Base-by-base conservation (phyloP, 2,797 vertebrate species). In the Sebastes minor region DNA sequence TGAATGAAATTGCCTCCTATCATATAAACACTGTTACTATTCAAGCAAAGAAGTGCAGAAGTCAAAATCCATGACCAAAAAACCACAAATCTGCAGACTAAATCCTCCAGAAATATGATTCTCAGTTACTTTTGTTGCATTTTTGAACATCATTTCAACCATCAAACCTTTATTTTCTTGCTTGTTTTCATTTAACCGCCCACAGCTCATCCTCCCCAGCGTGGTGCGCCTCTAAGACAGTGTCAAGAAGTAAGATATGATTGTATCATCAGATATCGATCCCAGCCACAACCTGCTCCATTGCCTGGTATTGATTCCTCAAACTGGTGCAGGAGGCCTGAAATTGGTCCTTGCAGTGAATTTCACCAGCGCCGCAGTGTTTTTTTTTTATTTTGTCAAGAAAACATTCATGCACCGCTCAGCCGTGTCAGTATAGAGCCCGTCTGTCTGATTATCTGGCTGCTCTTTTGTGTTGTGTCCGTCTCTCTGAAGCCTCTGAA, bases 231-330 rank as follows among this genome's bases (percentile, higher is more conserved):
- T 86, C 84, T 35, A 88, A 90, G 81, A 82, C 88, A 76, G 85
- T 93, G 92, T 93, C 91, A 92, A 87, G 85, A 74, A 88, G 89
- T 93, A 91, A 94, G 91, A 94, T 93, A 95, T 94, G 92, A 95
- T 94, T 92, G 92, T 94, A 91, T 94, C 91, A 92, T 94, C 93
- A 94, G 77, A 89, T 90, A 94, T 94, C 80, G 93, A 94, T 93
- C 89, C n/a, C 18, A 25, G 80, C n/a, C 80, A 55, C 83, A 83
- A 72, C 86, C 90, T 78, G 86, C 89, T 89, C 85, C 86, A 75
- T 79, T 88, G 91, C 89, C 83, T 80, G 56, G 46, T 94, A 94
- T 94, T 93, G 93, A 95, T 94, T 91, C 84, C 72, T 86, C 87
- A 70, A 71, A 89, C 86, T 82, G 85, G 81, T 86, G 89, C 87